phyloP scores from a whole-genome alignment of 2,888 invertebrate species.

The Mythimna ferrago region DNA sequence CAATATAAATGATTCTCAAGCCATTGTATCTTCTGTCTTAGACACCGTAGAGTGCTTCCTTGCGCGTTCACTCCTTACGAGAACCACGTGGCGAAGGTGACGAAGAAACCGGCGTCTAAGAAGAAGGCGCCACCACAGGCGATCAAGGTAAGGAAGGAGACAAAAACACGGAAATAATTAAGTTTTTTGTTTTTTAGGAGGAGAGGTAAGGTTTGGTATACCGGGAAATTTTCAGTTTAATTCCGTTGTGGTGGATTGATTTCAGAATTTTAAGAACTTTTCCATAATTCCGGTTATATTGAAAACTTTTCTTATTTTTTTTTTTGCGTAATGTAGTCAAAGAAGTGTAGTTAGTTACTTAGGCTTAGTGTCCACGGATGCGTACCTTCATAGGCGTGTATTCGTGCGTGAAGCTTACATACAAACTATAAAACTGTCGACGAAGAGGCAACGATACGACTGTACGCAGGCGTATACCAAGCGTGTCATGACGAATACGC shows the following conservation, averaged over 20 bases:
- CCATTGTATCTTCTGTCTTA: slow-evolving; percentile 46
- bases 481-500: too few species aligned
- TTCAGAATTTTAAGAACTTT: not conserved
- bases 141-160: slow-evolving; percentile 72
- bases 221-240: not conserved
- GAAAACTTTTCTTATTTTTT: not conserved
- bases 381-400: too few species aligned
- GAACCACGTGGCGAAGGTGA: slow-evolving; percentile 65
- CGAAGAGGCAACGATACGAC: too few species aligned
- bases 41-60: slow-evolving; percentile 77
- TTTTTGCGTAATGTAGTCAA: not conserved
- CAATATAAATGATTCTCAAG: not conserved
- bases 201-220: not conserved
- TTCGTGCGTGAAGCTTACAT: too few species aligned
- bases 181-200: not conserved
- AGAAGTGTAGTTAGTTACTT: too few species aligned
- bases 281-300: not conserved
- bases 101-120: slow-evolving; percentile 63
- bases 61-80: slow-evolving; percentile 79
- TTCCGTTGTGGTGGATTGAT: not conserved
- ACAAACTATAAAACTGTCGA: too few species aligned
- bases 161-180: not conserved
- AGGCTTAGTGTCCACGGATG: too few species aligned
- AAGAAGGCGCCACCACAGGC: slow-evolving; percentile 78
- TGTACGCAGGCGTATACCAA: too few species aligned